Evolutionary conservation across 2,113 vertebrate genomes (phyloP).

Genomic region (Cyanistes caeruleus): DNA sequence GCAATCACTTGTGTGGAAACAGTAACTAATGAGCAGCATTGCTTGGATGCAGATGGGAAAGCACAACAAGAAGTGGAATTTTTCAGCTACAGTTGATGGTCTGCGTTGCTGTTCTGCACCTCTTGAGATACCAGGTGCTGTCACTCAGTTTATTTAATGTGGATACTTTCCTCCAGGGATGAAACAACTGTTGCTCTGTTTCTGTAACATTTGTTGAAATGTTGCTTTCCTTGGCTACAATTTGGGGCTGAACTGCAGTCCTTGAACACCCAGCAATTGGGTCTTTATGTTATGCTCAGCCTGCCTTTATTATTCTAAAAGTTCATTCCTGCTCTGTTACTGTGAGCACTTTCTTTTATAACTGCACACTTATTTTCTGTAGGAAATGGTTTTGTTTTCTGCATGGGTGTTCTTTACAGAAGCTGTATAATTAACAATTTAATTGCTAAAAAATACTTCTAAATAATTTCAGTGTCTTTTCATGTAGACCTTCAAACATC

Average conservation of each 20-base stretch:
- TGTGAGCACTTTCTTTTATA: neutral
- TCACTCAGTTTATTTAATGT: rapidly evolving
- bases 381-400: neutral
- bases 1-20: neutral
- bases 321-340: rapidly evolving
- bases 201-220: neutral
- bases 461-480: neutral
- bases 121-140: neutral
- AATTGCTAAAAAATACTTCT: neutral
- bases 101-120: neutral
- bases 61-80: neutral
- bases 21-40: neutral
- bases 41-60: neutral
- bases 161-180: neutral
- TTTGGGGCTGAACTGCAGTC: neutral
- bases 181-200: neutral
- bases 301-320: neutral
- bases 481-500: neutral
- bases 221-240: neutral
- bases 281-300: neutral
- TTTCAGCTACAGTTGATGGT: neutral
- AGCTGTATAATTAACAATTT: neutral
- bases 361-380: neutral
- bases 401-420: neutral
- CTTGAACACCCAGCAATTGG: neutral